phyloP scores from a whole-genome alignment of 2,113 vertebrate genomes.

The Stomatorhinus ivindoensis region DNA sequence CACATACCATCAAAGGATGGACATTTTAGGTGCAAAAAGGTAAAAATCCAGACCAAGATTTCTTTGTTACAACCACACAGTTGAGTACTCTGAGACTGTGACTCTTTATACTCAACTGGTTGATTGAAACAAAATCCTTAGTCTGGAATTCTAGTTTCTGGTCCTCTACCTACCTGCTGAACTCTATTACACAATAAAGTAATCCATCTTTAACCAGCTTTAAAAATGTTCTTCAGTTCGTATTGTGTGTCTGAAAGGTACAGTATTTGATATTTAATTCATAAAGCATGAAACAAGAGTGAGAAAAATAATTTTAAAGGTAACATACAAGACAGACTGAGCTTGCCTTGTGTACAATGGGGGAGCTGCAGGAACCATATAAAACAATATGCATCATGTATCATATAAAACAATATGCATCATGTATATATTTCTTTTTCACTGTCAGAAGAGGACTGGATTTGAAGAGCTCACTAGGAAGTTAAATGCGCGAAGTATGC shows the following conservation, averaged over 20 bases:
- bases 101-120: not conserved
- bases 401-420: not conserved
- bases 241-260: not conserved
- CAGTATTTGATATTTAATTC: not conserved
- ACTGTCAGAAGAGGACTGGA: not conserved
- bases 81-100: not conserved
- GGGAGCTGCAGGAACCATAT: not conserved
- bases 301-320: not conserved
- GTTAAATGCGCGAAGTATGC: slow-evolving; percentile 6
- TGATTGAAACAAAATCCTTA: not conserved
- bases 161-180: not conserved
- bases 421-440: slow-evolving; percentile 6
- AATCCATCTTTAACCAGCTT: not conserved
- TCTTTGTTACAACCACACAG: not conserved
- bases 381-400: not conserved
- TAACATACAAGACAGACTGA: not conserved
- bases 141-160: not conserved
- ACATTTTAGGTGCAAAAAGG: not conserved
- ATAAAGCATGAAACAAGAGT: not conserved
- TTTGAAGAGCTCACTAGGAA: not conserved
- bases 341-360: not conserved
- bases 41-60: not conserved
- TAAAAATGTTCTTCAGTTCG: not conserved
- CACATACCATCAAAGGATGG: not conserved
- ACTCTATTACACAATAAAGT: not conserved